A percentile compares a stretch with the other conserved stretches of the same genome.
Evolutionary conservation across 2,113 vertebrate species (phyloP).

Genomic region (Salvelinus sp.): DNA sequence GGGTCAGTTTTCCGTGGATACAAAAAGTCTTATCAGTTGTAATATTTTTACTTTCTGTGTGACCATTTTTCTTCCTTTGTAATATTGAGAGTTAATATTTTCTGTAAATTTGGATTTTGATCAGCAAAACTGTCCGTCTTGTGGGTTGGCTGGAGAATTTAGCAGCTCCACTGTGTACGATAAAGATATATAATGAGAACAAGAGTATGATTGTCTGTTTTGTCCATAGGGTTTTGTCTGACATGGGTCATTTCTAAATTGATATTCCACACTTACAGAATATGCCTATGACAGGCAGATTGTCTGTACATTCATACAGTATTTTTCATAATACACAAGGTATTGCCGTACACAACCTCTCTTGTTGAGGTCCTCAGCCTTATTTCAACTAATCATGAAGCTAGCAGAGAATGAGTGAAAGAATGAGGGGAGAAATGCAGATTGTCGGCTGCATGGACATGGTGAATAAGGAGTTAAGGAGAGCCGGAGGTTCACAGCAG

Average conservation of each 20-base stretch:
- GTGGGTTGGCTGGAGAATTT: conserved; percentile 44
- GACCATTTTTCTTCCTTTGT: conserved; percentile 27
- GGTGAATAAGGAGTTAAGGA: background rate
- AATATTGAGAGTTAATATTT: conserved; percentile 35
- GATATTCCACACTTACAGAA: background rate
- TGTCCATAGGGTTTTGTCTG: conserved; percentile 2
- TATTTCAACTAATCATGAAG: no score
- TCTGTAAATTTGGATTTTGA: conserved; percentile 28
- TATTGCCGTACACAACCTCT: no score
- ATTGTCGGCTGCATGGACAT: background rate
- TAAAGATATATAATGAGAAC: conserved; percentile 64
- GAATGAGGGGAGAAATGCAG: no score
- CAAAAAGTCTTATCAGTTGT: conserved; percentile 25
- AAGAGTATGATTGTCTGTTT: conserved; percentile 40
- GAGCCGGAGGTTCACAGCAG: conserved; percentile 6
- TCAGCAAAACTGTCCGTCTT: conserved; percentile 34
- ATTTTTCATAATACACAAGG: no score
- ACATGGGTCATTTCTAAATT: background rate
- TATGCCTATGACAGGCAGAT: background rate
- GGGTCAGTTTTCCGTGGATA: conserved; percentile 5
- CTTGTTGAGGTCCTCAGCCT: no score
- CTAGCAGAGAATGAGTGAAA: no score
- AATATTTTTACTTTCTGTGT: conserved; percentile 28
- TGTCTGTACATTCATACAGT: no score
- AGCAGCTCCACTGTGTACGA: conserved; percentile 46